These are phyloP conservation scores for Syrrhaptes paradoxus DNA, from an alignment of 2,113 vertebrate genomes.

Conservation along the genomic window DNA sequence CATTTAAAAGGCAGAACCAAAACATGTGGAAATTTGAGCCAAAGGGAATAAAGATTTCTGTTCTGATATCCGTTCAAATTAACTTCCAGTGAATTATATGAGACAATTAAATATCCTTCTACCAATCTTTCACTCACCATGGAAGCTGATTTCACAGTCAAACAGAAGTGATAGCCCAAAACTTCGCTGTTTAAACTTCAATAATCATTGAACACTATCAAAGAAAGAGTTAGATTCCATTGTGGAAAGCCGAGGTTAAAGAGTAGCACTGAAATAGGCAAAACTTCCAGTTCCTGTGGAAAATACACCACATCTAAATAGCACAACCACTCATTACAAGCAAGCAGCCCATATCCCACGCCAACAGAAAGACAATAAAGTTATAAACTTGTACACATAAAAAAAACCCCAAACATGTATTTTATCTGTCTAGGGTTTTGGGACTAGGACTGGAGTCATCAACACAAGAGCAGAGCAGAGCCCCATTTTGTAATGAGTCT, in stretches of 20 bases:
- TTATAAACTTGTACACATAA: not conserved
- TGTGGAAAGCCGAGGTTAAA: not conserved
- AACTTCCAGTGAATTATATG: not conserved
- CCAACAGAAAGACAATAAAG: not conserved
- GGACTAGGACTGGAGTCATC: not conserved
- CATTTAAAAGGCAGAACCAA: not conserved
- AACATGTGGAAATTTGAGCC: not conserved
- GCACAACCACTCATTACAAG: not conserved
- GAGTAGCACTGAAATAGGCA: not conserved
- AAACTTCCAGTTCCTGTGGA: not conserved
- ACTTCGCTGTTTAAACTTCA: not conserved
- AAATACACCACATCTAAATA: not conserved
- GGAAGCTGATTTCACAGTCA: not conserved
- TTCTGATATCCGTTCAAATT: not conserved
- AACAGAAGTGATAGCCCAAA: not conserved
- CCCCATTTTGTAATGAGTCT: not conserved
- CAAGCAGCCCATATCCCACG: not conserved
- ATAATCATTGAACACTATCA: not conserved
- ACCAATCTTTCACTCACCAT: not conserved
- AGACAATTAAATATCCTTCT: not conserved
- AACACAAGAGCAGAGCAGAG: not conserved
- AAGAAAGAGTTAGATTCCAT: not conserved
- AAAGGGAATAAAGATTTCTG: not conserved
- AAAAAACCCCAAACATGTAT: not conserved
- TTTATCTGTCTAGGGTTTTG: not conserved